Percentiles rank a stretch among this genome's conserved stretches.
These are phyloP conservation scores for Zonotrichia albicollis DNA, from an alignment of 2,797 vertebrate genomes.

Conservation along the genomic window DNA sequence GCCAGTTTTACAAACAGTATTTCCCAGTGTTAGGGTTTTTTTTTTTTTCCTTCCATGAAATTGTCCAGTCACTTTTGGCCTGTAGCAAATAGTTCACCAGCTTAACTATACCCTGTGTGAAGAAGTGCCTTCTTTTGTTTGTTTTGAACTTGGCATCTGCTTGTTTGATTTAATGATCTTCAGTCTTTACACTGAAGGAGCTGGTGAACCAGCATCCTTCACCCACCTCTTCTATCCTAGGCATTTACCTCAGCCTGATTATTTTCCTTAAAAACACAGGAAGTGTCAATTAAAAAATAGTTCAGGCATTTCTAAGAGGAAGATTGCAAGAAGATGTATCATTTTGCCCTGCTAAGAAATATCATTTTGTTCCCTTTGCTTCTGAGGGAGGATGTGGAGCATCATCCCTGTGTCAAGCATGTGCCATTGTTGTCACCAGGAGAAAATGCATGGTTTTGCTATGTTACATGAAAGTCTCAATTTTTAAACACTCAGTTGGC, in stretches of 20 bases:
- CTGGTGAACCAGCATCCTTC: not conserved
- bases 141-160: conserved; percentile 43
- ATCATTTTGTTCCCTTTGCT: not conserved
- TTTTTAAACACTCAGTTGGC: not conserved
- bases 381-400: not conserved
- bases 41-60: not conserved
- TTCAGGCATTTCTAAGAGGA: conserved; percentile 36
- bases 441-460: not conserved
- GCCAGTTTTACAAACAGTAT: conserved; percentile 19
- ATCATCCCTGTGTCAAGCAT: not conserved
- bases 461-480: not conserved
- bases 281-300: conserved; percentile 54
- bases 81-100: not conserved
- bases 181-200: not conserved
- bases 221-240: not conserved
- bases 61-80: conserved; percentile 31
- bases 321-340: conserved; percentile 6
- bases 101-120: conserved; percentile 26
- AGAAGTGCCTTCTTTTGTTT: conserved; percentile 13
- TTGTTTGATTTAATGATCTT: conserved; percentile 44
- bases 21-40: not conserved
- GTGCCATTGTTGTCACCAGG: not conserved
- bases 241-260: conserved; percentile 1
- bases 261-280: conserved; percentile 22
- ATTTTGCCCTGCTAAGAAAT: not conserved